Evolutionary conservation across 1,140 invertebrate genomes (phyloP), one percentile per base, ranked within the genome.

Genomic region (Drosophila guanche): DNA sequence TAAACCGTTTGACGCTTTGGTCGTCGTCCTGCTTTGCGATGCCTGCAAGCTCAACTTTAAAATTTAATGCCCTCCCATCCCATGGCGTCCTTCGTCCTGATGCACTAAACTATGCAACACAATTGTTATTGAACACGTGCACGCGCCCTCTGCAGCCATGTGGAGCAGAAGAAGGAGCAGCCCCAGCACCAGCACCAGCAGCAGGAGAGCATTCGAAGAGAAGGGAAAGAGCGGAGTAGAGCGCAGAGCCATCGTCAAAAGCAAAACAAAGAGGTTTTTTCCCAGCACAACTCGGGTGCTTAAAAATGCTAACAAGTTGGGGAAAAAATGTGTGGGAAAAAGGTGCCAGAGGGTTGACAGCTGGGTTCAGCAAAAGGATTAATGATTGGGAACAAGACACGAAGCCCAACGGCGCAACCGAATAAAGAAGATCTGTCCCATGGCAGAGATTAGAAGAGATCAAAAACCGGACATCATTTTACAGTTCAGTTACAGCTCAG

Each of bases 51-150:
- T 68, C 51, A 52, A 41, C 79, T 85, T 85, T 80, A 85, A 85
- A 86, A 77, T 76, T 80, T 77, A 80, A 86, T 80, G 68, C 73
- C 58, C 41, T 51, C 53, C 43, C 51, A 40, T 37, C 16, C 27
- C 25, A 23, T 10, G 23, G 20, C 14, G 16, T 68, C 66, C 63
- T 56, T 68, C 68, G 66, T 68, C 51, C 66, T n/a, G 62, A 20
- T 48, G 63, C 81, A 80, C 76, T 86, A 86, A 85, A 85, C 67
- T 80, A 86, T 85, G 76, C 80, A 86, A 77, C 77, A 77, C 80
- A 86, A 86, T 86, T 80, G 80, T 86, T 85, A 86, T 86, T 86
- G 77, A 85, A 76, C 80, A 86, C 80, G 81, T 77, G 78, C 78
- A 53, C 46, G 22, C 42, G 43, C 71, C 51, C 47, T 56, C 42